phyloP scores from a whole-genome alignment of 2,113 vertebrate genomes.

The Cettia cetti region DNA sequence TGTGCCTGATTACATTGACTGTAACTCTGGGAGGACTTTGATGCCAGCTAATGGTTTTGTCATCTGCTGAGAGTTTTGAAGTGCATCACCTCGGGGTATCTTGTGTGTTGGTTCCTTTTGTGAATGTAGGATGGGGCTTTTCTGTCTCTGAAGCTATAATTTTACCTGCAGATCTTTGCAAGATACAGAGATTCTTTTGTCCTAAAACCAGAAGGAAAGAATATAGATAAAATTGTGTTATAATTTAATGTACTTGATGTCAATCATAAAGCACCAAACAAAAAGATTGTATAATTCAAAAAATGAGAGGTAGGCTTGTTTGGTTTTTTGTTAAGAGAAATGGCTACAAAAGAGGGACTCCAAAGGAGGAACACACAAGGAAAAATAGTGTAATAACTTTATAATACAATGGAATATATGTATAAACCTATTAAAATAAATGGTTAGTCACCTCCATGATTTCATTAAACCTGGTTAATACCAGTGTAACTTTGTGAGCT shows the following conservation, averaged over 20 bases:
- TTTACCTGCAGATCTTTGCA: constrained; percentile 13
- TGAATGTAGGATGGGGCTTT: not conserved
- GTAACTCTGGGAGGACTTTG: not conserved
- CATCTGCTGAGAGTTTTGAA: constrained; percentile 1
- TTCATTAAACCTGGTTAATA: constrained; percentile 13
- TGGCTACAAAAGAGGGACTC: not conserved
- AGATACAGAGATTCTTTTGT: constrained; percentile 1
- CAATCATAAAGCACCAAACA: not conserved
- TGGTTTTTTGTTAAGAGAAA: not conserved
- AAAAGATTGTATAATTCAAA: not conserved
- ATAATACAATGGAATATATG: not conserved
- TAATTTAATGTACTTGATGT: not conserved
- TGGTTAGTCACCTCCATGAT: not conserved
- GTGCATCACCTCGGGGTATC: not conserved
- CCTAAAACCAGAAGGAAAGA: not conserved
- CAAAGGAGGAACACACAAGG: not conserved
- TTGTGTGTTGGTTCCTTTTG: constrained; percentile 2
- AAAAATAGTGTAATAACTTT: not conserved
- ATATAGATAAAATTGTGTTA: not conserved
- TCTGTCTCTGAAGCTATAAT: constrained; percentile 1
- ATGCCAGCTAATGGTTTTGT: not conserved
- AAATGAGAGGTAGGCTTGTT: not conserved
- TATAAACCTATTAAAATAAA: not conserved
- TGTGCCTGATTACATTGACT: not conserved
- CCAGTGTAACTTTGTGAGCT: not conserved